phyloP scores from a whole-genome alignment of 2,888 invertebrate genomes.

The Orchesella flavescens region DNA sequence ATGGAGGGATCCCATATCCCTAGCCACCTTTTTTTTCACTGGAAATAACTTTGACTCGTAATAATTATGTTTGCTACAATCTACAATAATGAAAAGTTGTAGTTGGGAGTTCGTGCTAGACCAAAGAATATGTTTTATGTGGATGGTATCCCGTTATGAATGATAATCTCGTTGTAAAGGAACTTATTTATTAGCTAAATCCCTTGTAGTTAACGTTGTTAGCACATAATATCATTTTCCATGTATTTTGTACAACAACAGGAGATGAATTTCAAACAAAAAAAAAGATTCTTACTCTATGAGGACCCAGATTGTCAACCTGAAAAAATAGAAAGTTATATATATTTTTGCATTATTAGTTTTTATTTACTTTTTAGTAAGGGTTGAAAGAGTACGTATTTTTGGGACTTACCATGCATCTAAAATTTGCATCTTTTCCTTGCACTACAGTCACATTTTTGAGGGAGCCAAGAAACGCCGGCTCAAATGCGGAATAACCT shows the following conservation, averaged over 20 bases:
- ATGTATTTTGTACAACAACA: not conserved
- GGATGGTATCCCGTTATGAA: not conserved
- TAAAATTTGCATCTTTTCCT: constrained; percentile 71
- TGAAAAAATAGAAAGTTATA: constrained; percentile 38
- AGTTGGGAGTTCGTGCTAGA: no score
- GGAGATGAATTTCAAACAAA: not conserved
- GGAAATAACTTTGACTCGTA: no score
- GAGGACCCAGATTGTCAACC: constrained; percentile 70
- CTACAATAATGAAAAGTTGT: no score
- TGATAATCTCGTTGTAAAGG: constrained; percentile 9
- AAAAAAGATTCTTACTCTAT: constrained; percentile 67
- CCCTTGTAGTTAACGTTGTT: no score
- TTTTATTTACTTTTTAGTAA: constrained; percentile 6
- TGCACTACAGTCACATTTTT: constrained; percentile 86
- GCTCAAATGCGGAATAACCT: constrained; percentile 78
- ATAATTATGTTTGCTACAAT: no score
- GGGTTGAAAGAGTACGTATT: not conserved
- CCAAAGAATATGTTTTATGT: no score
- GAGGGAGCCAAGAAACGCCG: constrained; percentile 85
- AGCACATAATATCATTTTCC: not conserved
- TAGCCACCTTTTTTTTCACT: no score
- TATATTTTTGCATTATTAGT: not conserved
- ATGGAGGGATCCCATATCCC: not conserved
- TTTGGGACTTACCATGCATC: constrained; percentile 68
- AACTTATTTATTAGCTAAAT: no score